A percentile compares a stretch with the other conserved stretches of the same genome.
Conservation (phyloP, 2,888 invertebrate genomes). For the Phalera bucephala region DNA sequence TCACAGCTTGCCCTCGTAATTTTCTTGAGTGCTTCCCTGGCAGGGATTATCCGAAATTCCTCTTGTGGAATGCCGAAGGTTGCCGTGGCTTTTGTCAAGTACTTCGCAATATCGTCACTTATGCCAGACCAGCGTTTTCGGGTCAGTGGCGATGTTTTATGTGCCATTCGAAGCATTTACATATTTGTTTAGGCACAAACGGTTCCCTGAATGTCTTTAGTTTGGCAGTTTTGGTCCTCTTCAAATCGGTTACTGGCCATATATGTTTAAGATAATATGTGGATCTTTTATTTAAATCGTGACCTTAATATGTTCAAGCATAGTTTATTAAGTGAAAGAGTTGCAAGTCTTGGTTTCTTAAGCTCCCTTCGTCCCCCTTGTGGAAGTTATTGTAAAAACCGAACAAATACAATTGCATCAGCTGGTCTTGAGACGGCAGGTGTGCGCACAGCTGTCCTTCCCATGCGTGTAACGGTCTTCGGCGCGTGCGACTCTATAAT, state of each 20-base stretch:
- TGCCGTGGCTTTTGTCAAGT: constrained; percentile 17
- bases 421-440: constrained; percentile 38
- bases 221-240: too few relatives aligned
- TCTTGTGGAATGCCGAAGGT: constrained; percentile 31
- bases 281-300: too few relatives aligned
- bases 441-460: constrained; percentile 43
- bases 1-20: constrained; percentile 10
- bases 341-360: constrained; percentile 3
- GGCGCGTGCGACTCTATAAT: constrained; percentile 24
- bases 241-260: too few relatives aligned
- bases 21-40: constrained; percentile 26
- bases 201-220: too few relatives aligned
- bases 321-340: neutral
- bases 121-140: constrained; percentile 16
- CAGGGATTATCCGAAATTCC: constrained; percentile 22
- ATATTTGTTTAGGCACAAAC: constrained; percentile 13
- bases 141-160: constrained; percentile 3
- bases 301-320: neutral
- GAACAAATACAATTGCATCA: constrained; percentile 21
- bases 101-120: constrained; percentile 16
- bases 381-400: constrained; percentile 12
- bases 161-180: constrained; percentile 8
- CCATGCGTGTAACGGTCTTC: constrained; percentile 37
- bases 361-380: constrained; percentile 15
- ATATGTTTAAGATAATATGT: too few relatives aligned